Percentiles rank a stretch among this genome's conserved stretches.
These are phyloP conservation scores for Styela plicata DNA, from an alignment of 23 tunicate genomes.

Conservation along the genomic window DNA sequence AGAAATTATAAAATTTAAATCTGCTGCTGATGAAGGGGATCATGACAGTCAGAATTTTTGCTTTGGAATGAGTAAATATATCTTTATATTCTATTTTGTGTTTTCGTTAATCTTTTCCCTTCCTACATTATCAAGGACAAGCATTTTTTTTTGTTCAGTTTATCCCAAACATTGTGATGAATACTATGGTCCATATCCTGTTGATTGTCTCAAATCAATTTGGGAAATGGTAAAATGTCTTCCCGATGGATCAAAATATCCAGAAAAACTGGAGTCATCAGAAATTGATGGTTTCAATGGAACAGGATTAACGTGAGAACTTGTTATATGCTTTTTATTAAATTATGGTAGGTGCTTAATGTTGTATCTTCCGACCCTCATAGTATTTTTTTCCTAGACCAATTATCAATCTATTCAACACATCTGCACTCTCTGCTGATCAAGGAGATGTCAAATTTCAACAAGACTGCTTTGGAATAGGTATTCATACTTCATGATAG, in stretches of 20 bases:
- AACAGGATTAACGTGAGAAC: not conserved
- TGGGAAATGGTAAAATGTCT: constrained; percentile 22
- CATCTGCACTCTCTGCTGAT: constrained; percentile 12
- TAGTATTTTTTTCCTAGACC: not conserved
- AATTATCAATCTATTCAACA: not conserved
- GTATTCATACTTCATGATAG: too few relatives aligned
- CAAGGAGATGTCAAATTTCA: constrained; percentile 3
- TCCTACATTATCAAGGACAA: not conserved
- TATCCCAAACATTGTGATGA: not conserved
- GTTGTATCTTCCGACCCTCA: too few relatives aligned
- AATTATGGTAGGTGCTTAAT: too few relatives aligned
- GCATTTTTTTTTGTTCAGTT: not conserved
- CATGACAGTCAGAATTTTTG: not conserved
- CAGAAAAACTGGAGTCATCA: not conserved
- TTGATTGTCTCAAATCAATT: constrained; percentile 3
- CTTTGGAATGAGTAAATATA: constrained; percentile 19
- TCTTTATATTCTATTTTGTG: too few relatives aligned
- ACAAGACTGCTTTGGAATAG: constrained; percentile 25
- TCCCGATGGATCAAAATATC: constrained; percentile 15
- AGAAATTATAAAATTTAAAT: not conserved
- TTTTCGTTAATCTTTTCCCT: not conserved
- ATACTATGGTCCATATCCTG: constrained; percentile 18
- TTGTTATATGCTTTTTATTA: too few relatives aligned
- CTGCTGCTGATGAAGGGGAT: not conserved
- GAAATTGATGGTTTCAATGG: not conserved